A percentile compares a stretch with the other conserved stretches of the same genome.
Evolutionary conservation across 2,113 vertebrate genomes (phyloP).

Genomic region (Syrmaticus mikado): DNA sequence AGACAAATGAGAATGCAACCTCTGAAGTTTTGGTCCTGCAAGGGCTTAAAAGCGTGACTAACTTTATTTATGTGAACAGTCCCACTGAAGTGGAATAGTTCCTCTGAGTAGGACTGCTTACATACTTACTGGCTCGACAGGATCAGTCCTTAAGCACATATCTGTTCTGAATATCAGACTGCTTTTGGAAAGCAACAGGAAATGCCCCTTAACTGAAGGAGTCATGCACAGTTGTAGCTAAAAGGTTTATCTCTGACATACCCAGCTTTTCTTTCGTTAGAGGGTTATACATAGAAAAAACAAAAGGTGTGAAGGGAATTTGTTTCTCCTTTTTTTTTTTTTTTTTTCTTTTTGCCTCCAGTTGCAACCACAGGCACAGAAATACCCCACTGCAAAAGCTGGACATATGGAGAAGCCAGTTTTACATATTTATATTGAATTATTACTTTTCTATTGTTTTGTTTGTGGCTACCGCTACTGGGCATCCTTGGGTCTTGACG

Average conservation of each 20-base stretch:
- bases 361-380: neutral
- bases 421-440: slow-evolving; percentile 49
- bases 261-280: neutral
- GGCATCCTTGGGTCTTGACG: slow-evolving; percentile 70
- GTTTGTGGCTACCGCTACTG: slow-evolving; percentile 44
- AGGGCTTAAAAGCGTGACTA: neutral
- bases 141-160: neutral
- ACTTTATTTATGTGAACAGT: neutral
- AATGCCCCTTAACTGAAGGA: neutral
- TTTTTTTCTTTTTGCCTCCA: neutral
- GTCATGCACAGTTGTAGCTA: neutral
- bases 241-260: neutral
- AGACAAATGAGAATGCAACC: neutral
- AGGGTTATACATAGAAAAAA: neutral
- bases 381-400: neutral
- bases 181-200: neutral
- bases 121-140: neutral
- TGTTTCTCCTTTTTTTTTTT: neutral
- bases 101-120: neutral
- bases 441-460: slow-evolving; percentile 51
- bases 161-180: neutral
- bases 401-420: neutral
- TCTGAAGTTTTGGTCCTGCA: neutral
- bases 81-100: neutral
- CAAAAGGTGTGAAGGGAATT: neutral